Percentiles rank a stretch among this genome's conserved stretches.
Conservation (phyloP, 2,888 invertebrate genomes). For the Drosophila limbata region DNA sequence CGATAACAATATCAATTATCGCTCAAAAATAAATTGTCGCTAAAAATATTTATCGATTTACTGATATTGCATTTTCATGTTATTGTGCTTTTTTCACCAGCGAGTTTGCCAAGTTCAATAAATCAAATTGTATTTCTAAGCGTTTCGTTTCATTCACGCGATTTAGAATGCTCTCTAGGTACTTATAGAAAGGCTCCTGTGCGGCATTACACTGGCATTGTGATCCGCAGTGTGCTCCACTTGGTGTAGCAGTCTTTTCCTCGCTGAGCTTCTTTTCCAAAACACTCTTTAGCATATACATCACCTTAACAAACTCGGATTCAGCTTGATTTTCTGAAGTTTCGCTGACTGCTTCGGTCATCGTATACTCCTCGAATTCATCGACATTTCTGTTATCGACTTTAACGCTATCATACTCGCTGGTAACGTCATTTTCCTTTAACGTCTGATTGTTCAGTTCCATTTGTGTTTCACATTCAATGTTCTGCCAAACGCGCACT, state of each 20-base stretch:
- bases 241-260: not conserved
- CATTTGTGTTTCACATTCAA: not conserved
- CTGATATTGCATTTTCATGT: too few relatives aligned
- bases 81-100: slow-evolving; percentile 16
- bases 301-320: slow-evolving; percentile 32
- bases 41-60: too few relatives aligned
- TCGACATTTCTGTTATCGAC: not conserved
- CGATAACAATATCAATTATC: too few relatives aligned
- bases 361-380: not conserved
- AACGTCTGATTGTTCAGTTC: not conserved
- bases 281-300: slow-evolving; percentile 31
- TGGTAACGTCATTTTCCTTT: not conserved
- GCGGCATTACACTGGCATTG: not conserved
- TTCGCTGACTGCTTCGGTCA: not conserved
- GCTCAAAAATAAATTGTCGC: too few relatives aligned
- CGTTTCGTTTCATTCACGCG: slow-evolving; percentile 40
- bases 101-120: slow-evolving; percentile 42
- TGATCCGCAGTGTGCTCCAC: not conserved
- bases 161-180: slow-evolving; percentile 44
- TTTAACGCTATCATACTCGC: not conserved
- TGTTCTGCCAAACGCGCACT: not conserved
- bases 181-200: slow-evolving; percentile 51
- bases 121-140: slow-evolving; percentile 42
- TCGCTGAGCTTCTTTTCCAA: slow-evolving; percentile 23
- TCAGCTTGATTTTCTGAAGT: slow-evolving; percentile 9